Conservation (phyloP, 2,888 invertebrate species). For the Megalurothrips usitatus region DNA sequence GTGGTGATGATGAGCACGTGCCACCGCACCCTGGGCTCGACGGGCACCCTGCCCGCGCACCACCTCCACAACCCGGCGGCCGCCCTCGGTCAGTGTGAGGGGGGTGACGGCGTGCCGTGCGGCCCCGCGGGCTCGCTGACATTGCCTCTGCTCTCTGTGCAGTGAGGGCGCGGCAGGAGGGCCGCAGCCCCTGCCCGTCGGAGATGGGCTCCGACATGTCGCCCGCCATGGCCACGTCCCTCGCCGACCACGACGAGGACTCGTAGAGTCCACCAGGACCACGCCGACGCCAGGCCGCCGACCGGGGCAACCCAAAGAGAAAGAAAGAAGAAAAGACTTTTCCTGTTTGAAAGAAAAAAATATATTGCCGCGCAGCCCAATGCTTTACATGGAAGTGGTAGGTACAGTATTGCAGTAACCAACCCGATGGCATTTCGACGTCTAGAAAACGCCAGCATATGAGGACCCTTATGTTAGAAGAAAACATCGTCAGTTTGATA, state of each 20-base stretch:
- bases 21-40: background rate
- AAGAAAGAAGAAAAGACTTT: background rate
- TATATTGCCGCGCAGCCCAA: background rate
- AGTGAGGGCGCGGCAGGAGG: background rate
- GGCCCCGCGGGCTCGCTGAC: background rate
- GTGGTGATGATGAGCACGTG: constrained; percentile 48
- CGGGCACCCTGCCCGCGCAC: constrained; percentile 10
- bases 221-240: background rate
- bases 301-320: background rate
- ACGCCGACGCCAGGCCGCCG: background rate
- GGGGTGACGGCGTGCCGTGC: background rate
- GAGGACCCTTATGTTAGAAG: background rate
- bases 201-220: constrained; percentile 22
- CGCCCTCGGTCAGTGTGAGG: background rate
- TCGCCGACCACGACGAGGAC: constrained; percentile 1
- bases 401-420: background rate
- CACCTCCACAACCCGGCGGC: constrained; percentile 12
- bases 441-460: background rate
- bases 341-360: background rate
- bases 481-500: background rate
- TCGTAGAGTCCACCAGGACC: background rate
- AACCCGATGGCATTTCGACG: no score
- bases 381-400: background rate
- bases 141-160: background rate
- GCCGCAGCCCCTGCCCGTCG: background rate